Conservation (phyloP, 2,113 vertebrate species). For the Tauraco erythrolophus region DNA sequence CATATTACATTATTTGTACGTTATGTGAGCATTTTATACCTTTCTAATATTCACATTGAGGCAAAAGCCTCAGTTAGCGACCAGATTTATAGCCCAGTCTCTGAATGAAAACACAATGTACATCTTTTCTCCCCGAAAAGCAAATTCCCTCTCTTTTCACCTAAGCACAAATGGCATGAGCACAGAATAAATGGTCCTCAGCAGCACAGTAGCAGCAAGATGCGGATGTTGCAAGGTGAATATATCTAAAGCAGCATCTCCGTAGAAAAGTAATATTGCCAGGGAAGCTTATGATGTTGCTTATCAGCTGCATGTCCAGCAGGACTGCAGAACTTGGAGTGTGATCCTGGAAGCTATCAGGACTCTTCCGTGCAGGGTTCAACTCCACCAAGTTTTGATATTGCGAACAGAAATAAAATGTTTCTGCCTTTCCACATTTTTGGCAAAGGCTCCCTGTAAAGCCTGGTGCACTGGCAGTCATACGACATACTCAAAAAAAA, state of each 20-base stretch:
- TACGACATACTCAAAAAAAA: not conserved
- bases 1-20: not conserved
- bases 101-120: not conserved
- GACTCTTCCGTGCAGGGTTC: not conserved
- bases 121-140: not conserved
- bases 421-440: not conserved
- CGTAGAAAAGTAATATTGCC: not conserved
- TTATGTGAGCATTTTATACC: not conserved
- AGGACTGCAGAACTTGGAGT: rapidly evolving
- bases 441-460: not conserved
- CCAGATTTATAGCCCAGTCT: not conserved
- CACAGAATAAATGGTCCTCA: not conserved
- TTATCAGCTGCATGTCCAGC: not conserved
- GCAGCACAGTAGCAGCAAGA: not conserved
- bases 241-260: not conserved
- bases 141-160: not conserved
- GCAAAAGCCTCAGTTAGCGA: not conserved
- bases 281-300: not conserved
- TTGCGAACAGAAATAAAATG: not conserved
- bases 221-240: not conserved
- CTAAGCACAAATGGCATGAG: not conserved
- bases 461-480: not conserved
- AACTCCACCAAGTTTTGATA: not conserved
- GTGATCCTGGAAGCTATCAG: not conserved
- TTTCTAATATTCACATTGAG: not conserved